phyloP scores from a whole-genome alignment of 2,888 invertebrate genomes.

The Crematogaster levior region DNA sequence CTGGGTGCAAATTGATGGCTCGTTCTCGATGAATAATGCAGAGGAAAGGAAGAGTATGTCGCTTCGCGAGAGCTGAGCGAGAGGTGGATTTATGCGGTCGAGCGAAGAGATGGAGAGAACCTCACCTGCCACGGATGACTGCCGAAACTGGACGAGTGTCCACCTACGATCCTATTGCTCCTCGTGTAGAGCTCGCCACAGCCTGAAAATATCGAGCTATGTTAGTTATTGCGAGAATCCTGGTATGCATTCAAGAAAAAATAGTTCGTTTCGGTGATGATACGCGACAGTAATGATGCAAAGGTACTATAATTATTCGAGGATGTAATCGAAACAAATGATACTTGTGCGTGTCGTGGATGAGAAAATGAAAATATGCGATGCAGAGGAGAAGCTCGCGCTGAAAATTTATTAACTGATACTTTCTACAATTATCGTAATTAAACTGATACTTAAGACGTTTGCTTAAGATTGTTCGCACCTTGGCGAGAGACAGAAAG shows the following conservation, averaged over 20 bases:
- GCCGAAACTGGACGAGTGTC: constrained; percentile 95
- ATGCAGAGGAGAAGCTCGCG: background rate
- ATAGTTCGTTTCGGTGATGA: background rate
- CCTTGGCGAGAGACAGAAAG: constrained; percentile 39
- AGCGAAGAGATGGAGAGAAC: background rate
- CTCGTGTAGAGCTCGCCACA: constrained; percentile 96
- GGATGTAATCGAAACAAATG: background rate
- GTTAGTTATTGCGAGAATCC: background rate
- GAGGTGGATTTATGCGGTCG: constrained; percentile 50
- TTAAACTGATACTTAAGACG: constrained; percentile 1
- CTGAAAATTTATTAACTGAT: constrained; percentile 25
- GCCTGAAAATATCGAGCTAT: constrained; percentile 87
- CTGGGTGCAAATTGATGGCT: constrained; percentile 38
- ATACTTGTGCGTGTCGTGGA: background rate
- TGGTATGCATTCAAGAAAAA: background rate
- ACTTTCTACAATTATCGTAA: constrained; percentile 37
- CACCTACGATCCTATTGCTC: constrained; percentile 96
- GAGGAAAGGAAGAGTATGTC: constrained; percentile 56
- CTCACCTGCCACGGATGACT: constrained; percentile 96
- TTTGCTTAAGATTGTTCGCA: constrained; percentile 4
- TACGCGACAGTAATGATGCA: background rate
- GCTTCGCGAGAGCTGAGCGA: constrained; percentile 29
- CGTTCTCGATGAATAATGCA: constrained; percentile 59
- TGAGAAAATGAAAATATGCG: constrained; percentile 12
- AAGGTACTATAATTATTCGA: too few relatives aligned